Percentiles rank a stretch among this genome's conserved stretches.
Conservation (phyloP, 2,888 invertebrate genomes). For the Andrena camellia region DNA sequence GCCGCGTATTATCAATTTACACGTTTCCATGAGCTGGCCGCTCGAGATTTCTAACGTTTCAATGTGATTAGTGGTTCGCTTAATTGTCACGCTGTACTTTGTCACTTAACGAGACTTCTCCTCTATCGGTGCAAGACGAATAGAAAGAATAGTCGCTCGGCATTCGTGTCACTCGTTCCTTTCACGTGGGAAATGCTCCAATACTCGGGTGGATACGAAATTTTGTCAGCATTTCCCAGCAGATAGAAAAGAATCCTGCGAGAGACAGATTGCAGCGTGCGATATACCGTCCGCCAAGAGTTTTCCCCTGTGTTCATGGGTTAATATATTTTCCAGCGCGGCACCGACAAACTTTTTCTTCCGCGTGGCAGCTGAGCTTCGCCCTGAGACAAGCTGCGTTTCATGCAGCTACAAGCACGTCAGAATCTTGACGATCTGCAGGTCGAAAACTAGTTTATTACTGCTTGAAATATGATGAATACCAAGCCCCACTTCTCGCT, state of each 20-base stretch:
- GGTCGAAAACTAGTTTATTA: constrained; percentile 8
- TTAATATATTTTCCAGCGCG: constrained; percentile 48
- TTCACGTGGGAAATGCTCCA: not conserved
- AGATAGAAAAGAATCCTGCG: constrained; percentile 44
- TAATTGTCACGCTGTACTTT: no score
- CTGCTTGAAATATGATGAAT: constrained; percentile 27
- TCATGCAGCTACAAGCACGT: constrained; percentile 11
- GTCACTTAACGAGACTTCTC: no score
- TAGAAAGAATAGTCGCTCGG: not conserved
- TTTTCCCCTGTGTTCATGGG: constrained; percentile 40
- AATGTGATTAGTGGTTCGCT: no score
- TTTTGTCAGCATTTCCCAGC: constrained; percentile 11
- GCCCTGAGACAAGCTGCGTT: constrained; percentile 18
- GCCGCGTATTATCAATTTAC: constrained; percentile 16
- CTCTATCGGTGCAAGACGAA: no score
- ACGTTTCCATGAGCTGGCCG: not conserved
- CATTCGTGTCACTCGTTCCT: not conserved
- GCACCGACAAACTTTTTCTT: constrained; percentile 46
- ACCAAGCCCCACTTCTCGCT: not conserved
- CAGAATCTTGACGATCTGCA: constrained; percentile 18
- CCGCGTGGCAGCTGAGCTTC: constrained; percentile 35
- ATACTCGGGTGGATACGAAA: constrained; percentile 2
- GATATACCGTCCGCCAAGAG: constrained; percentile 32
- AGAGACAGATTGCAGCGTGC: constrained; percentile 43
- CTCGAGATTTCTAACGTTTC: not conserved